Conservation (phyloP, 2,113 vertebrate species). For the Heterotis niloticus region DNA sequence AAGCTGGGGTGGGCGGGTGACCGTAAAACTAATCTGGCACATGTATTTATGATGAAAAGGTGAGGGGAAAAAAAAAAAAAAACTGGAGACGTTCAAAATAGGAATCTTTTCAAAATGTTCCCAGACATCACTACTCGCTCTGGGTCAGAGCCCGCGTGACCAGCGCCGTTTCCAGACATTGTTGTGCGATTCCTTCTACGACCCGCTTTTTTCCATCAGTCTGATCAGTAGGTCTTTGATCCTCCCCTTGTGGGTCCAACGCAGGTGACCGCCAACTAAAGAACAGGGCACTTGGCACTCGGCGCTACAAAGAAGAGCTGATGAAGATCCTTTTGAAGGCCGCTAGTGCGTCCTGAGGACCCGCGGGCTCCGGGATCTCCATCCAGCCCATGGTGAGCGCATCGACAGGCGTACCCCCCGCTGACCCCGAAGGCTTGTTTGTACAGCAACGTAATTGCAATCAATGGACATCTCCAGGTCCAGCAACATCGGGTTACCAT, state of each 20-base stretch:
- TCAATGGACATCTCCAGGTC: constrained; percentile 50
- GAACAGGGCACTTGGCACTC: neutral
- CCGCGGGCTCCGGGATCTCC: neutral
- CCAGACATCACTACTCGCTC: neutral
- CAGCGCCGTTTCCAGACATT: neutral
- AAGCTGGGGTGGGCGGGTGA: neutral
- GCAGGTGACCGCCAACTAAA: neutral
- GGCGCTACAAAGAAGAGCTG: neutral
- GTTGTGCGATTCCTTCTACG: too few relatives aligned
- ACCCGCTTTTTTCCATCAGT: neutral
- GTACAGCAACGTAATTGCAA: constrained; percentile 53
- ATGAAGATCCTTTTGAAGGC: neutral
- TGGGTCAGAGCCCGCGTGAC: neutral
- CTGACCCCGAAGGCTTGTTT: constrained; percentile 51
- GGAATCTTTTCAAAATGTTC: constrained; percentile 11
- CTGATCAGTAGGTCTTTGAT: constrained; percentile 12
- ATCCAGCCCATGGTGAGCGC: constrained; percentile 43
- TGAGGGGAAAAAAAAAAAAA: neutral
- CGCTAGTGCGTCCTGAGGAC: too few relatives aligned
- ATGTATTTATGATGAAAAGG: constrained; percentile 6
- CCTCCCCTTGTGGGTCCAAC: neutral
- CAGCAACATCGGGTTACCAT: constrained; percentile 40
- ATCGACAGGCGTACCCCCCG: constrained; percentile 53
- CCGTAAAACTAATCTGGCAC: too few relatives aligned
- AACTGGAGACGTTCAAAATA: neutral